Conservation (phyloP, 2,113 vertebrate species). For the Stigmatopora argus region DNA sequence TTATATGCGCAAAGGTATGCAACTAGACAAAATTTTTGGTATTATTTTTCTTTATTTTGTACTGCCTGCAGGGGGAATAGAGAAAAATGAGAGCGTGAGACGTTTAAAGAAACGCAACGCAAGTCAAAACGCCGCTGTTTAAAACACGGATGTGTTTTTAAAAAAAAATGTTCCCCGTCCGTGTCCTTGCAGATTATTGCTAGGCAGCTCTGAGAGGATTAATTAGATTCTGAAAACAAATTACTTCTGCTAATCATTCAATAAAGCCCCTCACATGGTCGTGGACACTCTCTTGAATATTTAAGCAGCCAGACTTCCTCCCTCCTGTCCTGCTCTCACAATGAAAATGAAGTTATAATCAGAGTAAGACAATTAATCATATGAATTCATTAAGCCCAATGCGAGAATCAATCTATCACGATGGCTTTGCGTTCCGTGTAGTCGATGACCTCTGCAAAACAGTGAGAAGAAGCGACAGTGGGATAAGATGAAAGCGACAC, state of each 20-base stretch:
- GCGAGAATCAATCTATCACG: conserved; percentile 36
- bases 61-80: conserved; percentile 11
- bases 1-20: no score
- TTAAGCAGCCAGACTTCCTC: conserved; percentile 20
- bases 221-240: conserved; percentile 71
- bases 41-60: not conserved
- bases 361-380: conserved; percentile 49
- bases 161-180: conserved; percentile 15
- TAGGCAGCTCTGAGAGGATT: conserved; percentile 52
- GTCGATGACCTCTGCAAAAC: conserved; percentile 30
- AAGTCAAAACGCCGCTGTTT: conserved; percentile 5
- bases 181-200: conserved; percentile 35
- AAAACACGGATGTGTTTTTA: not conserved
- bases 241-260: conserved; percentile 66
- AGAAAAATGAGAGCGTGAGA: conserved; percentile 18
- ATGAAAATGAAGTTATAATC: conserved; percentile 46
- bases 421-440: conserved; percentile 13
- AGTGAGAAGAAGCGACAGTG: conserved; percentile 8
- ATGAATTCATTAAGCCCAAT: conserved; percentile 43
- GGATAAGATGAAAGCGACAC: conserved; percentile 1
- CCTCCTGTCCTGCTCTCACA: conserved; percentile 14
- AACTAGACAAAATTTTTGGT: no score
- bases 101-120: conserved; percentile 25
- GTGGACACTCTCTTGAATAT: conserved; percentile 57
- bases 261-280: conserved; percentile 53